Evolutionary conservation across 1,140 invertebrate genomes (phyloP), one percentile per base, ranked within the genome.

Genomic region (Sipha flava): DNA sequence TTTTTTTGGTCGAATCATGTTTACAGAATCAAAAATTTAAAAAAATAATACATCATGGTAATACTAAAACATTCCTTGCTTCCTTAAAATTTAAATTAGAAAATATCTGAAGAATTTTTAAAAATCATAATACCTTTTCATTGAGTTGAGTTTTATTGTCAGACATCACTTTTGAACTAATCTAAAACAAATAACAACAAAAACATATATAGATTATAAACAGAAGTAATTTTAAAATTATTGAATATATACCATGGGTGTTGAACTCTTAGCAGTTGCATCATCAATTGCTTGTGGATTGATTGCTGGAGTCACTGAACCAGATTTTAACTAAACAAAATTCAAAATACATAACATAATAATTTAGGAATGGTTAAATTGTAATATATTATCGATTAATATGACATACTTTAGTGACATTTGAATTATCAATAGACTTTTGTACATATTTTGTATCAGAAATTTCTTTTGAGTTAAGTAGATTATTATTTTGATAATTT

Each of bases 241-340:
- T 4, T 10, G 1, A 31, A 59, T 31, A 0, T 9, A 18, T 77
- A 77, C 72, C 72, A 77, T 77, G 37, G 49, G 34, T 29, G 72
- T 77, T 54, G 47, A 54, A 77, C 72, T 77, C 5, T 77, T 77
- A 40, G 52, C 72, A 23, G 72, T 77, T 26, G 49, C 47, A 21
- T 59, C 77, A 31, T 62, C 75, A 16, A 82, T 81, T 26, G 82
- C 82, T 66, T 82, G 81, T 26, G 82, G 82, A 73, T 81, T 81
- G 34, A 82, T 82, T 23, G 80, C 72, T 1, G 82, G 82, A 31
- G 82, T 82, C 16, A 75, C 81, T 26, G 82, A 81, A 54, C 80
- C 80, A 16, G 37, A 34, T 26, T 62, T 29, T 31, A 73, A 29
- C 18, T 59, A 43, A 34, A 34, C 4, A 47, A 40, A 73, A 37